A percentile compares a stretch with the other conserved stretches of the same genome.
phyloP scores from a whole-genome alignment of 2,113 vertebrate genomes.

The Urocynchramus pylzowi region DNA sequence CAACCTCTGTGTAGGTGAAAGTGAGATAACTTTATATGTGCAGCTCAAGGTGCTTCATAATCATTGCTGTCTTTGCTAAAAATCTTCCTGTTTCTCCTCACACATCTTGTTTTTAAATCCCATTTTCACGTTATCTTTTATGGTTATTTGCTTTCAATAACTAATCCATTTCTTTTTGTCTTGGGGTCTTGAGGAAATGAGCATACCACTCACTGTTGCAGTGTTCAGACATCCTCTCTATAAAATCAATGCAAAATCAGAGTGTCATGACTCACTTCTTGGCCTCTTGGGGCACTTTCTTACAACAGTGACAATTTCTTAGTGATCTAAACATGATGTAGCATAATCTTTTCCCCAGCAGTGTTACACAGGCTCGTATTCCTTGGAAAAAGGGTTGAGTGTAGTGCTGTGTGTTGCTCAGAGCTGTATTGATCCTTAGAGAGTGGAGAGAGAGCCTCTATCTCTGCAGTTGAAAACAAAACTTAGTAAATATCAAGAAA shows the following conservation, averaged over 20 bases:
- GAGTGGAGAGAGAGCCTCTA: not conserved
- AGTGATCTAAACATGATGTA: not conserved
- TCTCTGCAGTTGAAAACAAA: not conserved
- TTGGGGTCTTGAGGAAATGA: not conserved
- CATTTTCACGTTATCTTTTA: not conserved
- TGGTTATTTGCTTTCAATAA: not conserved
- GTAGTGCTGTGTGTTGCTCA: not conserved
- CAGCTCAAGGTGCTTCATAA: not conserved
- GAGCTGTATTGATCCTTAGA: rapidly evolving
- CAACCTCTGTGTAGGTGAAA: not conserved
- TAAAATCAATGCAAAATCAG: not conserved
- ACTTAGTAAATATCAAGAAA: not conserved
- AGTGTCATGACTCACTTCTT: not conserved
- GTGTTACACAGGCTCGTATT: not conserved
- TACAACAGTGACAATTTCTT: not conserved
- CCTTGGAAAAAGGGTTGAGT: not conserved
- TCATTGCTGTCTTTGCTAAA: not conserved
- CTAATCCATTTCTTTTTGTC: not conserved
- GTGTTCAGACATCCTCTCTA: not conserved
- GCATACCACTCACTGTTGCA: rapidly evolving
- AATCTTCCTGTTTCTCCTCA: not conserved
- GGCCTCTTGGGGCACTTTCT: not conserved
- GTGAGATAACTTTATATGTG: not conserved
- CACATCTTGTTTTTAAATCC: not conserved
- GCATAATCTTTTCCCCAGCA: not conserved